A percentile compares a stretch with the other conserved stretches of the same genome.
phyloP scores from a whole-genome alignment of 2,113 vertebrate genomes.

The Phaethon lepturus region DNA sequence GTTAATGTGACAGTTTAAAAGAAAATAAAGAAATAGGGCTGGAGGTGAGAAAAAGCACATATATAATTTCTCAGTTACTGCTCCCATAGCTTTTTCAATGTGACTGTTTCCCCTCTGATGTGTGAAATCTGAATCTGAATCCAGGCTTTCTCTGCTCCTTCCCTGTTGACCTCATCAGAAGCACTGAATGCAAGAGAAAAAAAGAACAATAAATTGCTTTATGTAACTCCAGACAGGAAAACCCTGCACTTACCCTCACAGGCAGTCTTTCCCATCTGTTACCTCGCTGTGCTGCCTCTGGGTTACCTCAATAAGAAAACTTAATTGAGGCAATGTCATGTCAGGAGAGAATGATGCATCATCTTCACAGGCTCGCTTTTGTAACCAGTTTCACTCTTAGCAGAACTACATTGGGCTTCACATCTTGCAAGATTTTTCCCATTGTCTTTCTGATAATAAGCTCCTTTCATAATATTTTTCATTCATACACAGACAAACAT shows the following conservation, averaged over 20 bases:
- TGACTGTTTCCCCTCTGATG: neutral
- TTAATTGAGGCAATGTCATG: neutral
- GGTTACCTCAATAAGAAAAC: neutral
- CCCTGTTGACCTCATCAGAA: constrained; percentile 32
- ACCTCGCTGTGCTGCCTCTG: neutral
- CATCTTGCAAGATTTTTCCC: neutral
- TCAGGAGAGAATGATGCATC: neutral
- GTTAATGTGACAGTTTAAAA: neutral
- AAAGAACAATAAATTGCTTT: constrained; percentile 29
- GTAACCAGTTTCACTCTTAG: neutral
- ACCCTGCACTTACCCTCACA: neutral
- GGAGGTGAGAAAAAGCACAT: neutral
- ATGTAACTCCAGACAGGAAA: neutral
- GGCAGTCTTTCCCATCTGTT: neutral
- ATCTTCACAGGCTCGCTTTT: neutral
- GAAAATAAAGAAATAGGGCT: neutral
- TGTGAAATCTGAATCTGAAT: neutral
- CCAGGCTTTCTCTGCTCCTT: neutral
- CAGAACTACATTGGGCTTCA: accelerated
- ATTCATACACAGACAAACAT: neutral
- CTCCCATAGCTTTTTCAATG: neutral
- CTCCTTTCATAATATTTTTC: neutral
- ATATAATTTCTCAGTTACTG: neutral
- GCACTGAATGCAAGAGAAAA: neutral
- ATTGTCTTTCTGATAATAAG: neutral